Conservation (phyloP, 2,797 vertebrate species). For the Sebastes glaucus region DNA sequence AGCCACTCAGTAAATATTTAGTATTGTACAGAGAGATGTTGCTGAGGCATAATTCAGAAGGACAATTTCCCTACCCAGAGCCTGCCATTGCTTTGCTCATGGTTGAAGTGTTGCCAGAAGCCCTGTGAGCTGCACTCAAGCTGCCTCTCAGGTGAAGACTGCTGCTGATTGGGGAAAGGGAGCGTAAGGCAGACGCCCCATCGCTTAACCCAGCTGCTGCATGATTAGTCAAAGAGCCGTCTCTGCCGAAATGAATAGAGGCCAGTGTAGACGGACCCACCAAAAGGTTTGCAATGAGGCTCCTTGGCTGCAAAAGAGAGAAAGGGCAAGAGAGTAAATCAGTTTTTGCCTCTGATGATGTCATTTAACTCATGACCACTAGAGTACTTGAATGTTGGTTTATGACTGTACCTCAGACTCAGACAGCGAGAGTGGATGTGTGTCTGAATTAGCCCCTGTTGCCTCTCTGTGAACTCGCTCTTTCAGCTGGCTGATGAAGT, state of each 20-base stretch:
- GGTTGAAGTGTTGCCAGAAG: conserved; percentile 62
- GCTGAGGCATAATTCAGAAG: neutral
- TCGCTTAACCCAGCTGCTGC: conserved; percentile 80
- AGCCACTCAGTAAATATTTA: neutral
- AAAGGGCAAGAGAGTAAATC: neutral
- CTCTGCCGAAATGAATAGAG: conserved; percentile 86
- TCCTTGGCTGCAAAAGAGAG: conserved; percentile 87
- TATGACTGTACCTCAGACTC: conserved; percentile 89
- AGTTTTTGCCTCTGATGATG: neutral
- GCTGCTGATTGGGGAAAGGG: conserved; percentile 91
- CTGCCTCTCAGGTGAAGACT: conserved; percentile 83
- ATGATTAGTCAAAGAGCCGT: conserved; percentile 86
- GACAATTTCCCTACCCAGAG: conserved; percentile 83
- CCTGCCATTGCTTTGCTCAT: conserved; percentile 84
- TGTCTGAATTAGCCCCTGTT: conserved; percentile 82
- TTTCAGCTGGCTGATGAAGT: conserved; percentile 96
- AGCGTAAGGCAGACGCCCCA: conserved; percentile 90
- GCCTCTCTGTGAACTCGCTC: conserved; percentile 95
- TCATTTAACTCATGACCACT: neutral
- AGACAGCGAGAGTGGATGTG: conserved; percentile 87
- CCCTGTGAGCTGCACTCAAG: conserved; percentile 71
- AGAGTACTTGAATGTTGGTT: neutral
- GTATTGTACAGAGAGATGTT: neutral
- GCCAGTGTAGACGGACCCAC: conserved; percentile 87
- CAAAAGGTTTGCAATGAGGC: conserved; percentile 93